Evolutionary conservation across 2,797 vertebrate genomes (phyloP).

Genomic region (Sebastes iracundus): DNA sequence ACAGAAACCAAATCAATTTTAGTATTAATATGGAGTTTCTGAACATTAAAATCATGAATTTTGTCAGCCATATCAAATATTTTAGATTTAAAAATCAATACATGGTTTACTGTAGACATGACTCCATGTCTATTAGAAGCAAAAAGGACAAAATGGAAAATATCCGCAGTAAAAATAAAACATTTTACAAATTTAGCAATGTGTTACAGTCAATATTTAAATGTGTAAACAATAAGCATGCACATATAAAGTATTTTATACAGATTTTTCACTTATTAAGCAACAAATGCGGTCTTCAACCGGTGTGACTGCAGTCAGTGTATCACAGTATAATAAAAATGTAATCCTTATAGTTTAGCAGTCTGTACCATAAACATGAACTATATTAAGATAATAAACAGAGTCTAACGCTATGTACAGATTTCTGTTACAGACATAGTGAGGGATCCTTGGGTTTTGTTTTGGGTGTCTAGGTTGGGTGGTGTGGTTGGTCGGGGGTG

Average conservation of each 20-base stretch:
- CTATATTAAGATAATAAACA: background rate
- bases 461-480: background rate
- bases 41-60: background rate
- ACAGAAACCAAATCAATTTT: background rate
- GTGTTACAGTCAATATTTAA: background rate
- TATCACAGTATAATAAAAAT: background rate
- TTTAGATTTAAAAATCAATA: background rate
- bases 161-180: background rate
- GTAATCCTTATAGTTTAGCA: background rate
- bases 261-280: background rate
- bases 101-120: background rate
- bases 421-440: background rate
- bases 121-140: background rate
- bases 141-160: background rate
- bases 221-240: background rate
- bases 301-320: background rate
- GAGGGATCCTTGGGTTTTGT: background rate
- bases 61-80: background rate
- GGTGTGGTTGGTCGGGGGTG: background rate
- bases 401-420: background rate
- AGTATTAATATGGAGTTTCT: background rate
- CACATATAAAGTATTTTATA: background rate
- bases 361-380: background rate
- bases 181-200: background rate
- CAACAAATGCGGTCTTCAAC: background rate